A percentile compares a stretch with the other conserved stretches of the same genome.
Conservation (phyloP, 2,888 invertebrate genomes). For the Cyaniris semiargus region DNA sequence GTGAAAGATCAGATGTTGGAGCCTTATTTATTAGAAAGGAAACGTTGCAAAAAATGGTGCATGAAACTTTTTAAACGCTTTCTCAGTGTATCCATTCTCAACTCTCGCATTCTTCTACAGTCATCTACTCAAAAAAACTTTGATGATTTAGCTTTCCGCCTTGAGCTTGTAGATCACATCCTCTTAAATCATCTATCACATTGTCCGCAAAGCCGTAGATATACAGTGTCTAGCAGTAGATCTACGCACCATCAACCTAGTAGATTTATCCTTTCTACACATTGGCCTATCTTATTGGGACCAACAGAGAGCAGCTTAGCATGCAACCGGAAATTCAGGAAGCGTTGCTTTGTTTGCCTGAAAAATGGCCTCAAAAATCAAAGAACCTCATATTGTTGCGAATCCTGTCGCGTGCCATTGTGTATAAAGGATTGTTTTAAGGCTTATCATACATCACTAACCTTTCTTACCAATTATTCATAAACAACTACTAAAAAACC, state of each 20-base stretch:
- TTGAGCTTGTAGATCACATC: too few relatives aligned
- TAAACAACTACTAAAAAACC: not conserved
- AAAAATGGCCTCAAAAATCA: not conserved
- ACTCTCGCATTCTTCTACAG: conserved; percentile 31
- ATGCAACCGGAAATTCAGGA: not conserved
- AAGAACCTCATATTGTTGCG: not conserved
- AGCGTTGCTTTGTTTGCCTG: not conserved
- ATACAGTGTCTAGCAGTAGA: too few relatives aligned
- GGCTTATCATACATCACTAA: too few relatives aligned
- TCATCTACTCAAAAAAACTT: conserved; percentile 22
- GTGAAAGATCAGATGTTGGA: too few relatives aligned
- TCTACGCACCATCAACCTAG: not conserved
- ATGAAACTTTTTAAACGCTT: too few relatives aligned
- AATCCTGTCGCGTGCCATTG: not conserved
- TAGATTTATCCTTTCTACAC: not conserved
- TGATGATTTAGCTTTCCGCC: not conserved
- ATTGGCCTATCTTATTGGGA: not conserved
- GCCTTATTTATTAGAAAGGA: too few relatives aligned
- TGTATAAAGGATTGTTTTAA: not conserved
- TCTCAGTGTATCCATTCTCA: conserved; percentile 18
- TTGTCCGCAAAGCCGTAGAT: too few relatives aligned
- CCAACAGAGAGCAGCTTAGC: not conserved
- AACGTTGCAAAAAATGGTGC: too few relatives aligned
- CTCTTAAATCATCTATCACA: not conserved
- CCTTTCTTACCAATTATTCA: not conserved